phyloP scores from a whole-genome alignment of 1,140 invertebrate species.

The Periplaneta americana region DNA sequence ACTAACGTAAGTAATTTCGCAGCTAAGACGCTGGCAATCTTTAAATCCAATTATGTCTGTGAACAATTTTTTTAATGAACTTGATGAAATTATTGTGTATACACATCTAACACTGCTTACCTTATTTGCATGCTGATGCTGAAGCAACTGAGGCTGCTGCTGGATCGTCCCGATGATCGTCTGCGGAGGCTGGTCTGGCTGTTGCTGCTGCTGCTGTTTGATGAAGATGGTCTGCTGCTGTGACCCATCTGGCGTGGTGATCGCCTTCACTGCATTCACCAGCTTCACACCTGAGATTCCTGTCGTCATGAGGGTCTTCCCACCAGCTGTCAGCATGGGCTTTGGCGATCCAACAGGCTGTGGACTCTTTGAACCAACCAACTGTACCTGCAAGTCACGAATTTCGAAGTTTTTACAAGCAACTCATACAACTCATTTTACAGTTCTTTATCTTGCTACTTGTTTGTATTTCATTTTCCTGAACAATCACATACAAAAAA shows the following conservation, averaged over 20 bases:
- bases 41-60: too few relatives aligned
- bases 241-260: not conserved
- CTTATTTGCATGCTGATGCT: not conserved
- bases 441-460: too few relatives aligned
- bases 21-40: too few relatives aligned
- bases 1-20: too few relatives aligned
- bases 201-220: not conserved
- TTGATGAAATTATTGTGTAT: too few relatives aligned
- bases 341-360: not conserved
- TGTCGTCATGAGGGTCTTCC: conserved; percentile 5
- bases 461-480: too few relatives aligned
- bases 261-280: conserved; percentile 6
- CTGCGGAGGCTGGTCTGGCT: not conserved
- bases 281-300: conserved; percentile 15
- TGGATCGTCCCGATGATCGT: not conserved
- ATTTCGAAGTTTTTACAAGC: too few relatives aligned
- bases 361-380: conserved; percentile 16
- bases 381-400: conserved; percentile 12
- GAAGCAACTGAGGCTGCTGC: not conserved
- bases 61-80: too few relatives aligned
- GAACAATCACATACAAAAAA: too few relatives aligned
- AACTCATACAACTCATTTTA: too few relatives aligned
- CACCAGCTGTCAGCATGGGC: conserved; percentile 4
- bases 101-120: too few relatives aligned
- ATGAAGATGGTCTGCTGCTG: conserved; percentile 13